Evolutionary conservation across 2,113 vertebrate genomes (phyloP).

Genomic region (Archilochus colubris): DNA sequence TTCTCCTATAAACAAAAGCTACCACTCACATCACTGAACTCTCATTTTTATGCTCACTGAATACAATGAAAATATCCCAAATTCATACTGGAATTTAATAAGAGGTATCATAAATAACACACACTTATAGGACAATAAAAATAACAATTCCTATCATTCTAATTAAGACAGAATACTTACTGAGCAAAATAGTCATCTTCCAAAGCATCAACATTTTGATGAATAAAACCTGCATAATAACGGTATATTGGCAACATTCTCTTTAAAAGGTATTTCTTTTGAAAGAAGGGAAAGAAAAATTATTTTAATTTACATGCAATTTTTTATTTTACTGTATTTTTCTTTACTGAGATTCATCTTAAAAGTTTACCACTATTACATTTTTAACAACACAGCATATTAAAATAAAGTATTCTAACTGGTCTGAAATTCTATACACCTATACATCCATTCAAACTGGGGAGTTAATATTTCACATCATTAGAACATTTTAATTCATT

Average conservation of each 20-base stretch:
- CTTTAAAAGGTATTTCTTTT: slow-evolving; percentile 81
- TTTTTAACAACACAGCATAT: not conserved
- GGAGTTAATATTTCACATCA: not conserved
- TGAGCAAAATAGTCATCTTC: slow-evolving; percentile 66
- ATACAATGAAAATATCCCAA: not conserved
- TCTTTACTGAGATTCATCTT: not conserved
- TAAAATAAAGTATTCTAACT: not conserved
- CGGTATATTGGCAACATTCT: slow-evolving; percentile 77
- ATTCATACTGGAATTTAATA: not conserved
- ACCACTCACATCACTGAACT: not conserved
- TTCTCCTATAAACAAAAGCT: not conserved
- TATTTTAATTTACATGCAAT: slow-evolving; percentile 19
- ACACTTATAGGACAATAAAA: not conserved
- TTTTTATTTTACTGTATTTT: not conserved
- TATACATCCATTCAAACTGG: not conserved
- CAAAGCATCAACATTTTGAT: slow-evolving; percentile 57
- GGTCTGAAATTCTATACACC: not conserved
- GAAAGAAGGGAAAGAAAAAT: slow-evolving; percentile 61
- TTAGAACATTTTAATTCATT: not conserved
- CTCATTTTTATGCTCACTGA: not conserved
- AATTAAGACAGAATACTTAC: slow-evolving; percentile 70
- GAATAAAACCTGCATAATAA: slow-evolving; percentile 74
- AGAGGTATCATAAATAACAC: not conserved
- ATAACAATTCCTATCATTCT: not conserved
- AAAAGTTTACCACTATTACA: not conserved